Evolutionary conservation across 37 sponge, comb jelly and placozoan genomes (phyloP), one percentile per base, ranked within the genome.

Genomic region (Chondrosia reniformis): DNA sequence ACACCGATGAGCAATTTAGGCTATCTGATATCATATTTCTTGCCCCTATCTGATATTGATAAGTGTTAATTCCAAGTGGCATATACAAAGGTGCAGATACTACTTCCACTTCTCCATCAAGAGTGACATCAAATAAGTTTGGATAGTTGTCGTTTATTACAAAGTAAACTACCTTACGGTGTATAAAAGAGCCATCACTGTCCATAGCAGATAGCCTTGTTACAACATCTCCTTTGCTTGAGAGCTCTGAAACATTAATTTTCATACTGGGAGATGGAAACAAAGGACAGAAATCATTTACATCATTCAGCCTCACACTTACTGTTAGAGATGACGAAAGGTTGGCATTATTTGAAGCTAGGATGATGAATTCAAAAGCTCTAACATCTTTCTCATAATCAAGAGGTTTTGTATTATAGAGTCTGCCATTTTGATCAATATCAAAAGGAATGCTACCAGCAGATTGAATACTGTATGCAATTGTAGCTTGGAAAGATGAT

Each of bases 281-380:
- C 27, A 63, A 58, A 8, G 90, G 90, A 45, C 82, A 81, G 52
- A 77, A 80, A 58, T 89, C 90, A 81, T 89, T 89, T n/a, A 79
- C 74, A 71, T 89, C 90, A 0, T 54, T n/a, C 4, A 89, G 72
- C 8, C 46, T 30, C 2, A 89, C 69, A 46, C 38, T 71, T 19
- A 82, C 82, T 45, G 86, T 66, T 28, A 82, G 72, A 38, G 67
- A 39, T 25, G 81, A 57, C 0, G 76, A 63, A 37, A 22, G 44
- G 0, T 74, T 79, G 45, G 55, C 86, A 45, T 49, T 33, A 55
- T 85, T 81, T n/a, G 65, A 74, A 27, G 86, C 90, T 0, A 66
- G 19, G 7, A 89, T 83, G 9, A 45, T 33, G 55, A 89, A 82
- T 24, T 38, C 74, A 67, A 63, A 89, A 1, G 12, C 34, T 33